These are phyloP conservation scores for Drosophila orosa DNA, from an alignment of 1,140 invertebrate genomes.

Conservation along the genomic window DNA sequence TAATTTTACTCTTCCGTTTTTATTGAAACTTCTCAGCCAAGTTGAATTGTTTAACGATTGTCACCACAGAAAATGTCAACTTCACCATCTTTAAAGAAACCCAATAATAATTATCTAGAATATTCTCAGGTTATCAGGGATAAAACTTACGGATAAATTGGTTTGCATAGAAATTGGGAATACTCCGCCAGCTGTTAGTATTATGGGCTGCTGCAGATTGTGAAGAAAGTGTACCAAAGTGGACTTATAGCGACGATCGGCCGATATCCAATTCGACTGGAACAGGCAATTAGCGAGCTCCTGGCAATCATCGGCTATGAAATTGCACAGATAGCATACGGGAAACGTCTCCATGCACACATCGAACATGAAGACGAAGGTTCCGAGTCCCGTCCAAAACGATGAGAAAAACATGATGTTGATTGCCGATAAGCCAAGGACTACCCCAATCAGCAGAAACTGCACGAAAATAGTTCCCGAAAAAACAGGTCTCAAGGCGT, in stretches of 20 bases:
- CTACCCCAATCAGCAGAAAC: slow-evolving; percentile 34
- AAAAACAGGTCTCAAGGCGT: slow-evolving; percentile 36
- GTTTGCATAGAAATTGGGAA: slow-evolving; percentile 54
- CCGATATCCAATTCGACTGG: slow-evolving; percentile 59
- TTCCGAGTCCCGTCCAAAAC: slow-evolving; percentile 28
- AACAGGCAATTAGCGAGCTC: slow-evolving; percentile 51
- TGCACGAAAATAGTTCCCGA: slow-evolving; percentile 48
- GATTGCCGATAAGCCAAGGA: slow-evolving; percentile 35
- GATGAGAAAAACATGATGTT: slow-evolving; percentile 49
- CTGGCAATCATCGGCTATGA: slow-evolving; percentile 47
- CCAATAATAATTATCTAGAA: background rate
- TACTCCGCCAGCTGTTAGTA: slow-evolving; percentile 52
- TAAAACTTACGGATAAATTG: slow-evolving; percentile 51
- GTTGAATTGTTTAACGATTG: slow-evolving; percentile 53
- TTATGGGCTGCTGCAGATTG: slow-evolving; percentile 61
- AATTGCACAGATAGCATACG: slow-evolving; percentile 62
- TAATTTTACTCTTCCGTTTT: too few species aligned
- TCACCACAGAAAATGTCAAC: slow-evolving; percentile 62
- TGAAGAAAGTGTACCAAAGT: slow-evolving; percentile 54
- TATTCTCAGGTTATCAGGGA: too few species aligned
- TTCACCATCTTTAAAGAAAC: slow-evolving; percentile 46
- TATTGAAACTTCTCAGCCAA: slow-evolving; percentile 59
- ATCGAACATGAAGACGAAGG: slow-evolving; percentile 27
- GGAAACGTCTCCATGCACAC: slow-evolving; percentile 56
- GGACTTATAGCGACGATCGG: slow-evolving; percentile 42